Evolutionary conservation across 2,113 vertebrate species (phyloP).

Genomic region (Nothobranchius furzeri): DNA sequence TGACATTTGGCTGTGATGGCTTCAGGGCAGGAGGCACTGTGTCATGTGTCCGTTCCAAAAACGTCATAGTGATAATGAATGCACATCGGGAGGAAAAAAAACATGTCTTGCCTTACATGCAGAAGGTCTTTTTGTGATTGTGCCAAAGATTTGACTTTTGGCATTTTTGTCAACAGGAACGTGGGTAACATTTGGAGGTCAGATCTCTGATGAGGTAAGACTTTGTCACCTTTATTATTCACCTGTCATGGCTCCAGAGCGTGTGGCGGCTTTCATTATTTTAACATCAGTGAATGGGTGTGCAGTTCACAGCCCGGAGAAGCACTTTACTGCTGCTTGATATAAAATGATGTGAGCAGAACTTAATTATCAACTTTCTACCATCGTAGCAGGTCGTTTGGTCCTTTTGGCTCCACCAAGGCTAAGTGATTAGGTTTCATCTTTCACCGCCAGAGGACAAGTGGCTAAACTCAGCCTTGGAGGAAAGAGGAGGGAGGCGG

Average conservation of each 20-base stretch:
- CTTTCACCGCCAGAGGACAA: slow-evolving; percentile 34
- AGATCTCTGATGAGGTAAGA: slow-evolving; percentile 97
- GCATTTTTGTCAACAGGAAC: slow-evolving; percentile 84
- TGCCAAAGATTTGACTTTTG: slow-evolving; percentile 30
- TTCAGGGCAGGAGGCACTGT: slow-evolving; percentile 9
- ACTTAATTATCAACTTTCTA: slow-evolving; percentile 11
- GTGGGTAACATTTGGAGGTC: slow-evolving; percentile 98
- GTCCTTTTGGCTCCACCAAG: slow-evolving; percentile 21
- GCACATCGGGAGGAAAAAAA: background rate
- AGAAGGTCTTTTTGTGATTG: slow-evolving; percentile 9
- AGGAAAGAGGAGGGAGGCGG: background rate
- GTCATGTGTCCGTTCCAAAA: slow-evolving; percentile 30
- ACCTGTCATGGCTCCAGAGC: slow-evolving; percentile 4
- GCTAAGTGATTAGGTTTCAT: slow-evolving; percentile 31
- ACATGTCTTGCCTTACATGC: slow-evolving; percentile 6
- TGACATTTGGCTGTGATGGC: slow-evolving; percentile 50
- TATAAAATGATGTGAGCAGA: slow-evolving; percentile 27
- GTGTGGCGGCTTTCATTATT: slow-evolving; percentile 12
- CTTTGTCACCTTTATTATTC: slow-evolving; percentile 4
- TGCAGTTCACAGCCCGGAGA: slow-evolving; percentile 10
- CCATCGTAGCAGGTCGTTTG: slow-evolving; percentile 9
- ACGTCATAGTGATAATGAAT: slow-evolving; percentile 43
- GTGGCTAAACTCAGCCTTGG: slow-evolving; percentile 11
- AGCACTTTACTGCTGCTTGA: slow-evolving; percentile 13
- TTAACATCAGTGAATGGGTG: background rate